Conservation (phyloP, 2,797 vertebrate species). For the Characodon lateralis region DNA sequence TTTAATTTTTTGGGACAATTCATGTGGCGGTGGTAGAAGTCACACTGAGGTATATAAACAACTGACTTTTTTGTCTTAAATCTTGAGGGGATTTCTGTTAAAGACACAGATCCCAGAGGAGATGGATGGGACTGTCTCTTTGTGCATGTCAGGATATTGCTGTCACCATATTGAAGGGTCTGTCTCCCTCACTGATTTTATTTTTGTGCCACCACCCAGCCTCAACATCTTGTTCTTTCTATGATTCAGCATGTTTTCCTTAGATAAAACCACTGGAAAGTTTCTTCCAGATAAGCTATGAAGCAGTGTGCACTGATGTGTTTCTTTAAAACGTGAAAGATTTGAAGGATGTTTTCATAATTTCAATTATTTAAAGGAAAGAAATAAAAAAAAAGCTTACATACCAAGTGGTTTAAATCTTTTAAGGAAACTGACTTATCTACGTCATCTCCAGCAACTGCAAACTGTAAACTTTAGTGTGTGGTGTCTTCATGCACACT, state of each 20-base stretch:
- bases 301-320: neutral
- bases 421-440: neutral
- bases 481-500: neutral
- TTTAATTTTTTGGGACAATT: constrained; percentile 13
- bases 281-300: neutral
- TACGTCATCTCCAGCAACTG: neutral
- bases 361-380: neutral
- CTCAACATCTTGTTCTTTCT: constrained; percentile 21
- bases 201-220: constrained; percentile 27
- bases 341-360: rapidly evolving
- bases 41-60: constrained; percentile 47
- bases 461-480: constrained; percentile 27
- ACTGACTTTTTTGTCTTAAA: constrained; percentile 47
- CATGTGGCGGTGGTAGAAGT: constrained; percentile 18
- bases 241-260: constrained; percentile 21
- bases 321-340: neutral
- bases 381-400: neutral
- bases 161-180: constrained; percentile 54
- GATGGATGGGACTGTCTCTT: constrained; percentile 33
- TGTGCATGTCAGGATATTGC: constrained; percentile 44
- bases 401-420: neutral
- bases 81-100: constrained; percentile 58
- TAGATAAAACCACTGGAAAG: neutral
- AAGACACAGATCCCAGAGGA: constrained; percentile 56
- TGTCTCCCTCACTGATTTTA: constrained; percentile 27